phyloP scores from a whole-genome alignment of 2,797 vertebrate genomes.

The Ptychobarbus kaznakovi region DNA sequence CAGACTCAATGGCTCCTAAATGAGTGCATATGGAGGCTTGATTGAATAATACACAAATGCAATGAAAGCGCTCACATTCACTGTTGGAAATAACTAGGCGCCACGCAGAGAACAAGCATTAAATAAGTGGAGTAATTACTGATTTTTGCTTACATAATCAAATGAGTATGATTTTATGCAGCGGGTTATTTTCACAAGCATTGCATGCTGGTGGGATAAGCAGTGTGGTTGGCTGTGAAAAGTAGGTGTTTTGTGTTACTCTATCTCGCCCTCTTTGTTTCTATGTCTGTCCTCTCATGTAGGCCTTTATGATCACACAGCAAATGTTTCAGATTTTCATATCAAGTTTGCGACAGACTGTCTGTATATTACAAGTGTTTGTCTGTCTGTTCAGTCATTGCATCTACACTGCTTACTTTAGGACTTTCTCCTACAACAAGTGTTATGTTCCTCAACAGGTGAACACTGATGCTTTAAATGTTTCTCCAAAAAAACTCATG shows the following conservation, averaged over 20 bases:
- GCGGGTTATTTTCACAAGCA: slow-evolving; percentile 28
- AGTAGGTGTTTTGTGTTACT: not conserved
- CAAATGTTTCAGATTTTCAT: slow-evolving; percentile 8
- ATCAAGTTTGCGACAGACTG: not conserved
- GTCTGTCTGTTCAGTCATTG: not conserved
- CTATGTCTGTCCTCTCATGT: not conserved
- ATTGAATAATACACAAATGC: slow-evolving; percentile 32
- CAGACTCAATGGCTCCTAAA: slow-evolving; percentile 20
- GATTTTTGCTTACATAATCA: slow-evolving; percentile 43
- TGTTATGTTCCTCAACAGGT: not conserved
- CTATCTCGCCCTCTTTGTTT: not conserved
- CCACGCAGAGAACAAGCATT: slow-evolving; percentile 4
- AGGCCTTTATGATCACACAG: not conserved
- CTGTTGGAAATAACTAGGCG: slow-evolving; percentile 14
- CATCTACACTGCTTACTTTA: not conserved
- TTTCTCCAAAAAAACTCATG: not conserved
- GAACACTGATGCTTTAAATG: not conserved
- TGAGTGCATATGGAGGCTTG: slow-evolving; percentile 29
- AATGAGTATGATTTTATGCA: slow-evolving; percentile 50
- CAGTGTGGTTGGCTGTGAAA: slow-evolving; percentile 28
- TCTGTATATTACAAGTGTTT: slow-evolving; percentile 4
- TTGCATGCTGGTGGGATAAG: slow-evolving; percentile 19
- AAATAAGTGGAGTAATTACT: slow-evolving; percentile 26
- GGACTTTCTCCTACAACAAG: not conserved
- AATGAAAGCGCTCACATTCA: slow-evolving; percentile 15